Evolutionary conservation across 2,113 vertebrate genomes (phyloP), one percentile per base, ranked within the genome.

Genomic region (Herpetotheres cachinnans): DNA sequence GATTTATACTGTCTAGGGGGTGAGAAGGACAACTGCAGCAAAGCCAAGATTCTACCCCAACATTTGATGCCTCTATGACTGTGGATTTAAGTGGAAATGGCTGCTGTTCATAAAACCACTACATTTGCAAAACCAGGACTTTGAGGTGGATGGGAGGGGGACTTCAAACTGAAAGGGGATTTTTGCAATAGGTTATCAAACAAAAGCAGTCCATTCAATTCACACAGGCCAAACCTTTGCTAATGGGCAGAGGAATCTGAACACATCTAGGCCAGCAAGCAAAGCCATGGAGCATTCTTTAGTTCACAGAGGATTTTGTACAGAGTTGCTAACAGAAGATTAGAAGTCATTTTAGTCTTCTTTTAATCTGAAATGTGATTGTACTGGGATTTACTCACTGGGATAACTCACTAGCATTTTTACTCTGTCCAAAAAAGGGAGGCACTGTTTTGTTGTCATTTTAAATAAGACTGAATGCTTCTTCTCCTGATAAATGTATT

Each of bases 311-410:
- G 80, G 21, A 78, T 62, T 78, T 74, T 71, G 42, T 54, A n/a
- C 20, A 71, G 67, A 77, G 61, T 25, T 96, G 66, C 38, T 79
- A 81, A 91, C 36, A 78, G 46, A 95, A 54, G 58, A 93, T 67
- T 74, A 85, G 40, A 86, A 93, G 7, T 34, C 6, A 62, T 82
- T 84, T 84, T 50, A 84, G 65, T 63, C 26, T 47, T 73, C 32
- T 86, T 86, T 78, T 67, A 89, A 82, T 94, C 29, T 79, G 81
- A 87, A 91, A 93, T 85, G 38, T 82, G 44, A 89, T 59, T 70
- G 47, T 63, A 47, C 61, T 91, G 61, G 65, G 77, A 86, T 72
- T 69, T 46, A 56, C 66, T 80, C 74, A 80, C 30, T 76, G 66
- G 47, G 16, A 91, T 79, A 89, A 67, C 42, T 83, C 63, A 56